A percentile compares a stretch with the other conserved stretches of the same genome.
phyloP scores from a whole-genome alignment of 2,797 vertebrate species.

The Sebastes hopkinsi region DNA sequence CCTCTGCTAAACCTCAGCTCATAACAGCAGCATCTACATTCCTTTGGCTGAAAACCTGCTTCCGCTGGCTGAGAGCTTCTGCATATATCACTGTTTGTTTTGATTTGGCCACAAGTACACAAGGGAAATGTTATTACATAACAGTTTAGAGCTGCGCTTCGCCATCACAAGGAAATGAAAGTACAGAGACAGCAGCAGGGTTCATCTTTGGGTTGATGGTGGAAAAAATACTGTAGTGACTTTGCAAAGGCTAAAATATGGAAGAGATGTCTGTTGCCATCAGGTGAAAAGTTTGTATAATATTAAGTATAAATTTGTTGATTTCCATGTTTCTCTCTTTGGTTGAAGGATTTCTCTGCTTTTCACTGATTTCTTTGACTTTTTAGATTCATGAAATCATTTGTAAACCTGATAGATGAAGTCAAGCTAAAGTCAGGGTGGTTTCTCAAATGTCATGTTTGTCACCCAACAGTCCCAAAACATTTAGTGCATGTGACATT shows the following conservation, averaged over 20 bases:
- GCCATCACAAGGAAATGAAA: constrained; percentile 14
- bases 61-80: constrained; percentile 41
- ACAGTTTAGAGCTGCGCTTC: constrained; percentile 14
- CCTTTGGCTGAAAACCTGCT: constrained; percentile 45
- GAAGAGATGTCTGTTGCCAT: neutral
- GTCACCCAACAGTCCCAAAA: neutral
- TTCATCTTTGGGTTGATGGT: constrained; percentile 18
- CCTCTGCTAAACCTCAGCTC: constrained; percentile 21
- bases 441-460: neutral
- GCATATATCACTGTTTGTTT: constrained; percentile 60
- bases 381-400: neutral
- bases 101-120: constrained; percentile 36
- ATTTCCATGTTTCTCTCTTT: neutral
- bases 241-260: neutral
- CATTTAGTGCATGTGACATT: neutral
- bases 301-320: neutral
- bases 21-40: constrained; percentile 53
- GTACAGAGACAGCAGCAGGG: neutral
- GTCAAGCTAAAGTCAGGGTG: neutral
- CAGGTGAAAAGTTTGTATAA: neutral
- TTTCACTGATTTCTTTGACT: neutral
- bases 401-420: neutral
- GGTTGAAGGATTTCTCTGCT: neutral
- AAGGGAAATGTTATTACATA: constrained; percentile 52
- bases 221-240: neutral